phyloP scores from a whole-genome alignment of 2,113 vertebrate species.

The Prunella himalayana region DNA sequence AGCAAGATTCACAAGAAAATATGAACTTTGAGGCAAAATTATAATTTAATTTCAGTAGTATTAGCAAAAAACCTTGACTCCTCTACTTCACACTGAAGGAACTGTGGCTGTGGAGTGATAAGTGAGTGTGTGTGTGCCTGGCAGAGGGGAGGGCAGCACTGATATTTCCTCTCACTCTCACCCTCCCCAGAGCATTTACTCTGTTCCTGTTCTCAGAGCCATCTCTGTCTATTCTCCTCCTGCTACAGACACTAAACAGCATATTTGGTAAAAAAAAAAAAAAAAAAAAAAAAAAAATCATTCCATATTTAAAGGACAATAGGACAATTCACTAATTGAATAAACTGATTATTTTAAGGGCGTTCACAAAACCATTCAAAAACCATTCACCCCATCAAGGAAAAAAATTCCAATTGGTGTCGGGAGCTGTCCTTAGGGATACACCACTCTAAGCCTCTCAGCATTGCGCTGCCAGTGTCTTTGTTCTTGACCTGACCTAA shows the following conservation, averaged over 20 bases:
- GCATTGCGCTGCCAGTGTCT: constrained; percentile 24
- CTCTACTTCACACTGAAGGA: background rate
- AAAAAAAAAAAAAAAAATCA: background rate
- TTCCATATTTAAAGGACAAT: background rate
- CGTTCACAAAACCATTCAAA: constrained; percentile 22
- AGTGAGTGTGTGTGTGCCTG: background rate
- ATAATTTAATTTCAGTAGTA: background rate
- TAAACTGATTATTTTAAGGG: background rate
- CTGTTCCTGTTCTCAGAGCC: background rate
- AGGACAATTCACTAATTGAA: background rate
- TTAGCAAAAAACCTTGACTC: background rate
- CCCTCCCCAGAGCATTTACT: background rate
- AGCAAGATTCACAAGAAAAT: background rate
- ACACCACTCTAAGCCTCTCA: constrained; percentile 35
- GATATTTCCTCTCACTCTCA: background rate
- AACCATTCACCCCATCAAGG: background rate
- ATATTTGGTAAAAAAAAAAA: background rate
- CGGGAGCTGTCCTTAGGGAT: constrained; percentile 36
- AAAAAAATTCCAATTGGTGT: constrained; percentile 17
- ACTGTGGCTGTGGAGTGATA: background rate
- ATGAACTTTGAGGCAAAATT: background rate
- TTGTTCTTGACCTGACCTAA: constrained; percentile 68
- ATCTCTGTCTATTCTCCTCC: background rate
- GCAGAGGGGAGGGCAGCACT: background rate
- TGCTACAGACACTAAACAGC: background rate